Percentiles rank a stretch among this genome's conserved stretches.
phyloP scores from a whole-genome alignment of 2,113 vertebrate species.

The Pipra filicauda region DNA sequence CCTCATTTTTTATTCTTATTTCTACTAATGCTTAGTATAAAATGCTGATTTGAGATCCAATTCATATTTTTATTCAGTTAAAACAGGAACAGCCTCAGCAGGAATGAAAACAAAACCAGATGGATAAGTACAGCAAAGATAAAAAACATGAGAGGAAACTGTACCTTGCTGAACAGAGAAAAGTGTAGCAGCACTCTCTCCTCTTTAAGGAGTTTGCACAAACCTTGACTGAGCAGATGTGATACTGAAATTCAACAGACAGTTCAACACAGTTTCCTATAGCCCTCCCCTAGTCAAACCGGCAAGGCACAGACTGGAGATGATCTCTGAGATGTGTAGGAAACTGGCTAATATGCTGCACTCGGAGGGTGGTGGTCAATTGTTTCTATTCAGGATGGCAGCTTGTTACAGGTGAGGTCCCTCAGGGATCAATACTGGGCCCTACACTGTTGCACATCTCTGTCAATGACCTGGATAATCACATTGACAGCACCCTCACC shows the following conservation, averaged over 20 bases:
- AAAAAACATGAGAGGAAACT: not conserved
- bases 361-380: not conserved
- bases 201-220: not conserved
- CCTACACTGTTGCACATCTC: not conserved
- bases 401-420: not conserved
- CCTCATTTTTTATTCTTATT: not conserved
- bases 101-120: not conserved
- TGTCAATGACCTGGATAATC: not conserved
- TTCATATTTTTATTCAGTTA: not conserved
- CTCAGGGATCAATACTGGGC: not conserved
- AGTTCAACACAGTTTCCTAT: not conserved
- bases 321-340: not conserved
- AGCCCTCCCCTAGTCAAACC: not conserved
- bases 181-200: not conserved
- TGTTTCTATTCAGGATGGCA: not conserved
- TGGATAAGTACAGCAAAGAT: not conserved
- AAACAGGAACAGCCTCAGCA: not conserved
- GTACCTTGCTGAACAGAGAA: not conserved
- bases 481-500: not conserved
- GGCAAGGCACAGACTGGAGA: not conserved
- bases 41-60: not conserved
- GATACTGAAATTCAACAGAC: not conserved
- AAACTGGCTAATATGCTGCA: not conserved
- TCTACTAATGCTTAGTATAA: not conserved
- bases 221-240: not conserved